A percentile compares a stretch with the other conserved stretches of the same genome.
These are phyloP conservation scores for Pelecanoides urinatrix DNA, from an alignment of 2,113 vertebrate genomes.

Conservation along the genomic window DNA sequence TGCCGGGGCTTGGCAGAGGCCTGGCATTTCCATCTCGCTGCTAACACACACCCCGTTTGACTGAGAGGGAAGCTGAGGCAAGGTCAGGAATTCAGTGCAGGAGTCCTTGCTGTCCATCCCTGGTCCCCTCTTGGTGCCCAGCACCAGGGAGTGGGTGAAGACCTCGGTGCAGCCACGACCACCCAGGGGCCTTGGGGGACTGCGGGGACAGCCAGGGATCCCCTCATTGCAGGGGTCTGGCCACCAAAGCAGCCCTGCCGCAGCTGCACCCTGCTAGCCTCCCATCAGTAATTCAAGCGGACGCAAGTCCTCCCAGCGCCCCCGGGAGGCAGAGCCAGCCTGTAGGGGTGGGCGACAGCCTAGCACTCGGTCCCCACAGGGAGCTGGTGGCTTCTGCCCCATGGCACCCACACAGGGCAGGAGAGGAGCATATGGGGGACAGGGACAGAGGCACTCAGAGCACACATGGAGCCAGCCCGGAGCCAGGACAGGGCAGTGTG, in stretches of 20 bases:
- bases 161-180: accelerated
- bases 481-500: neutral
- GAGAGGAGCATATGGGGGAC: neutral
- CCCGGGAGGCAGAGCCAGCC: neutral
- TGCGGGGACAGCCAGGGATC: neutral
- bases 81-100: neutral
- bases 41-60: neutral
- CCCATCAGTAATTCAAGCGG: neutral
- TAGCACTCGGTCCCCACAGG: neutral
- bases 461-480: accelerated
- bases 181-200: neutral
- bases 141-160: neutral
- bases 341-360: neutral
- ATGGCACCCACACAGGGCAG: accelerated
- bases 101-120: neutral
- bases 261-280: accelerated
- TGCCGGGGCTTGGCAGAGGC: neutral
- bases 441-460: neutral
- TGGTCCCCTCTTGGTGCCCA: neutral
- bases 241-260: neutral
- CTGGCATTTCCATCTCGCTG: neutral
- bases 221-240: neutral
- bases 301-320: neutral
- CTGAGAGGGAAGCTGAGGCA: neutral
- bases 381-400: neutral